Percentiles rank a stretch among this genome's conserved stretches.
Conservation (phyloP, 2,113 vertebrate species). For the Natator depressus region DNA sequence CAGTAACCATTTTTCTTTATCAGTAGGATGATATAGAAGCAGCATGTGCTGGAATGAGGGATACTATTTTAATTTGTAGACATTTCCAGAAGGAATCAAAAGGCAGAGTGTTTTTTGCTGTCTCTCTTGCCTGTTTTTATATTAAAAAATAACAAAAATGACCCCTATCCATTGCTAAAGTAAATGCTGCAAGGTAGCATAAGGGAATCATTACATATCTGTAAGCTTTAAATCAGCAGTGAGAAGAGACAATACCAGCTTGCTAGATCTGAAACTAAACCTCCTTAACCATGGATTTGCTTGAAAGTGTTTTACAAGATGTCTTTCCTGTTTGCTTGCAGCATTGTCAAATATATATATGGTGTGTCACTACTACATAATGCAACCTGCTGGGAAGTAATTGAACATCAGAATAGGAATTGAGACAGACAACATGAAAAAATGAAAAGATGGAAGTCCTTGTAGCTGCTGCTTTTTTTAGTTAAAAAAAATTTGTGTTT, state of each 20-base stretch:
- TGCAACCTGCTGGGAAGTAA: neutral
- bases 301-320: neutral
- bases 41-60: neutral
- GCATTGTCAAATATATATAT: neutral
- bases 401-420: neutral
- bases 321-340: neutral
- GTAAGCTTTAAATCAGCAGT: accelerated
- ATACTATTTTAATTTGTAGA: neutral
- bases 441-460: neutral
- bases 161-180: neutral
- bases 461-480: neutral
- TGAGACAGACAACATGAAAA: neutral
- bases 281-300: neutral
- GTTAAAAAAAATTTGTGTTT: neutral
- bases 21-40: neutral
- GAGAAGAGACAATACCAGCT: accelerated
- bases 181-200: neutral
- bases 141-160: neutral
- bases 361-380: neutral
- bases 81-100: neutral
- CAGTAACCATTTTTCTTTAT: neutral
- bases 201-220: neutral
- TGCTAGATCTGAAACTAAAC: neutral
- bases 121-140: neutral
- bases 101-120: neutral